Base-by-base conservation (phyloP, 2,888 invertebrate species). In the Andrena fulva region DNA sequence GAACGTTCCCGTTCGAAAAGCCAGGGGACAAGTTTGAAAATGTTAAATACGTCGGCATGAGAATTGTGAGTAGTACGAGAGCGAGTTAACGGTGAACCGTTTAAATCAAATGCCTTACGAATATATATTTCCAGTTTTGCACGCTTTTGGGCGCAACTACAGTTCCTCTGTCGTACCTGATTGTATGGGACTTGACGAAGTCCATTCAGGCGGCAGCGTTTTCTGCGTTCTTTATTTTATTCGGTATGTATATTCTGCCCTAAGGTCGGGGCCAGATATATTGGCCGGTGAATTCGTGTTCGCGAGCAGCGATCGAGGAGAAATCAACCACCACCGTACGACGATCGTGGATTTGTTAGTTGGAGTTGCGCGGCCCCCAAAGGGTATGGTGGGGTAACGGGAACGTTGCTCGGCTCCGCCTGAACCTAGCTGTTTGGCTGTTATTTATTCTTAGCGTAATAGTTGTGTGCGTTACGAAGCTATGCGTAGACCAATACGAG, bases 21-120 rank as follows among this genome's bases (percentile, higher is more conserved):
- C 99, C 99, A 0, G 99, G 99, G 1, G 99, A 99, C 94, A 98
- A 98, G 93, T 99, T 98, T 94, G 97, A 97, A 86, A 97, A 97
- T 84, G 97, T 97, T 0, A 96, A 96, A 84, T 99, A 98, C 93
- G 95, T 98, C 89, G 99, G 99, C 86, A 99, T 99, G 99, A 96
- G 99, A 95, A 95, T 98, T 90, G 98, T 98, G 94, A 96, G 96
- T 94, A 71, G 76, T 74, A 67, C 63, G 78, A 70, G 50, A 72
- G n/a, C 12, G 3, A 10, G 54, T 5, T 24, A 64, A 35, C 10
- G 16, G 29, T 27, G 24, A 29, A 42, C 16, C 68, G 20, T 42
- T 63, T 20, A n/a, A 54, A 50, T 52, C 73, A 2, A 24, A 29
- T 33, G 42, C 7, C 42, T 73, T 52, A 81, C 2, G n/a, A 48